phyloP scores from a whole-genome alignment of 1,140 invertebrate species.

The Aphidius gifuensis region DNA sequence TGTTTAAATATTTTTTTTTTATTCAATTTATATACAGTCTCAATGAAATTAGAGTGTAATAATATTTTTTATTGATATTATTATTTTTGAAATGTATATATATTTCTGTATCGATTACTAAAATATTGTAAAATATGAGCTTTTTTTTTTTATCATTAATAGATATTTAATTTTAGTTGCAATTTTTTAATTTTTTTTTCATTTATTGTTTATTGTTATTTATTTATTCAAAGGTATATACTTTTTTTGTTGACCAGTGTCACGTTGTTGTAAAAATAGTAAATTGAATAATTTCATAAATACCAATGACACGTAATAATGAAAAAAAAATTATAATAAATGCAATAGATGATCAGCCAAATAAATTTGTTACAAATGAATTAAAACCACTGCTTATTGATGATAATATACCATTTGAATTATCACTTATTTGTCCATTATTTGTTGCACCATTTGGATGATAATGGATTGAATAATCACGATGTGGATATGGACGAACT shows the following conservation, averaged over 20 bases:
- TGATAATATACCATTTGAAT: slow-evolving; percentile 65
- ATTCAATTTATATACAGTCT: too few species aligned
- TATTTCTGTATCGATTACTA: too few species aligned
- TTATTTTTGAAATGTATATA: too few species aligned
- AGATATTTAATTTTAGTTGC: background rate
- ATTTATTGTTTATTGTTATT: background rate
- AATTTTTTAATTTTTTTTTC: too few species aligned
- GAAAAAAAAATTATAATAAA: slow-evolving; percentile 31
- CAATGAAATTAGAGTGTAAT: too few species aligned
- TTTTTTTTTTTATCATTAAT: too few species aligned
- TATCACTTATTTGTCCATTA: slow-evolving; percentile 29
- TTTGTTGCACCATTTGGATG: slow-evolving; percentile 39
- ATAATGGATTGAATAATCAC: slow-evolving; percentile 45
- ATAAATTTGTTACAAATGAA: slow-evolving; percentile 71
- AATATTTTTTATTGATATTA: too few species aligned
- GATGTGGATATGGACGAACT: slow-evolving; percentile 48
- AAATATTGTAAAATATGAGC: too few species aligned
- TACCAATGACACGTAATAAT: slow-evolving; percentile 31
- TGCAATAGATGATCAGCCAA: slow-evolving; percentile 59
- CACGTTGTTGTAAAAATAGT: slow-evolving; percentile 5
- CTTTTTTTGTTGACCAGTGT: background rate
- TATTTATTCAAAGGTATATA: background rate
- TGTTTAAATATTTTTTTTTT: too few species aligned
- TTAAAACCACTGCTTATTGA: slow-evolving; percentile 74
- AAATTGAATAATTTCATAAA: slow-evolving; percentile 12